Percentiles rank a stretch among this genome's conserved stretches.
phyloP scores from a whole-genome alignment of 1,140 invertebrate genomes.

The Drosophila grimshawi region DNA sequence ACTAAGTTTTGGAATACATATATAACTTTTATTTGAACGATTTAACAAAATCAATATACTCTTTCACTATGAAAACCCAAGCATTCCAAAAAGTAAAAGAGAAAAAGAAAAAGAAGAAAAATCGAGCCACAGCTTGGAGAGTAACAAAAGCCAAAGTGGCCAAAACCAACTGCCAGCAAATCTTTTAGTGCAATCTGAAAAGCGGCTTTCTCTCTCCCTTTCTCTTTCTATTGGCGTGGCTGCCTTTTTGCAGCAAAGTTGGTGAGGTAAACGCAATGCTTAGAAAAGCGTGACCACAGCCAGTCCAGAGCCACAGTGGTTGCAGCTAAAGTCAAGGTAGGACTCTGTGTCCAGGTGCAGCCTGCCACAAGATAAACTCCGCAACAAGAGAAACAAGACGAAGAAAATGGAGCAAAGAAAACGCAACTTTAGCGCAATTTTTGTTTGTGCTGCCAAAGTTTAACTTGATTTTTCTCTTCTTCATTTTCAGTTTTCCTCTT shows the following conservation, averaged over 20 bases:
- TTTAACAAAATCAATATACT: no score
- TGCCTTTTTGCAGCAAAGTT: slow-evolving; percentile 20
- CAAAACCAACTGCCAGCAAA: slow-evolving; percentile 47
- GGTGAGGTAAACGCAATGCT: slow-evolving; percentile 79
- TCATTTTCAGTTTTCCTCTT: slow-evolving; percentile 11
- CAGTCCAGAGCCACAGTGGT: neutral
- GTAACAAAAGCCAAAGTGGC: slow-evolving; percentile 55
- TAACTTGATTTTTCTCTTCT: slow-evolving; percentile 14
- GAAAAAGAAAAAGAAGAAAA: slow-evolving; percentile 23
- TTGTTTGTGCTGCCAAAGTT: slow-evolving; percentile 52
- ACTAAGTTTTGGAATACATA: no score
- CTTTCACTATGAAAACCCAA: no score
- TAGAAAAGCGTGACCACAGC: slow-evolving; percentile 79
- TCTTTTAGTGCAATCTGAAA: slow-evolving; percentile 76
- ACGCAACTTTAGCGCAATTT: slow-evolving; percentile 77
- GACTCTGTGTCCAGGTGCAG: slow-evolving; percentile 48
- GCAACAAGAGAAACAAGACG: slow-evolving; percentile 13
- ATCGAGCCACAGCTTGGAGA: slow-evolving; percentile 2
- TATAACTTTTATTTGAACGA: no score
- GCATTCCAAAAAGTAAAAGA: neutral
- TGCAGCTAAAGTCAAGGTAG: slow-evolving; percentile 31
- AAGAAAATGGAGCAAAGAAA: slow-evolving; percentile 44
- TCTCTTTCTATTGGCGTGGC: slow-evolving; percentile 7
- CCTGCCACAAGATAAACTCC: slow-evolving; percentile 76
- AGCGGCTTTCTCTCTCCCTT: slow-evolving; percentile 50